These are phyloP conservation scores for Gymnogyps californianus DNA, from an alignment of 2,113 vertebrate species.

Conservation along the genomic window DNA sequence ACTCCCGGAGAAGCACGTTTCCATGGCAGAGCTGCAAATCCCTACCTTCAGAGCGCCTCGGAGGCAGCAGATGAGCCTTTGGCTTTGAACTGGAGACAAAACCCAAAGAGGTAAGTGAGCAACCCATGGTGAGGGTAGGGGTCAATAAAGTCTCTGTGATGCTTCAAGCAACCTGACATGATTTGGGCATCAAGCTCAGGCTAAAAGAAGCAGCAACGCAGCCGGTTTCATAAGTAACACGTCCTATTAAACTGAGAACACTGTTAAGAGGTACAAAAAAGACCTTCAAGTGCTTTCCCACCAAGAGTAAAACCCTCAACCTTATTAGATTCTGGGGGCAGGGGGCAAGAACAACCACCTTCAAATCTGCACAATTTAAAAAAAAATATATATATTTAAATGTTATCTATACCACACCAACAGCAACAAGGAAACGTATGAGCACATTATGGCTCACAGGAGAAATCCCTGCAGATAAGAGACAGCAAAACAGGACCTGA, in stretches of 20 bases:
- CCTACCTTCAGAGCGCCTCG: not conserved
- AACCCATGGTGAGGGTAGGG: not conserved
- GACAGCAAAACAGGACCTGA: not conserved
- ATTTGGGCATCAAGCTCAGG: not conserved
- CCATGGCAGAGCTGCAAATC: not conserved
- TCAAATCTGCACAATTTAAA: not conserved
- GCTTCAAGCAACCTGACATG: not conserved
- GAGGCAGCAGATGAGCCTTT: not conserved
- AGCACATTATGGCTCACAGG: not conserved
- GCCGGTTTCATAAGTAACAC: not conserved
- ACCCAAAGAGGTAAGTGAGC: not conserved
- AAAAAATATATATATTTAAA: not conserved
- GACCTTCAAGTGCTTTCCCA: not conserved
- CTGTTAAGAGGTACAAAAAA: not conserved
- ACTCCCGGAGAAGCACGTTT: not conserved
- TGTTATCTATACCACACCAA: not conserved
- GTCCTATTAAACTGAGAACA: not conserved
- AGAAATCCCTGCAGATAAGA: not conserved
- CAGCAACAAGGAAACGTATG: not conserved
- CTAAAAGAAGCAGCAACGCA: not conserved
- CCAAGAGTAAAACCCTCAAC: not conserved
- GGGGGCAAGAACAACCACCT: not conserved
- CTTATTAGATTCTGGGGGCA: rapidly evolving
- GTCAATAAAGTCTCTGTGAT: not conserved
- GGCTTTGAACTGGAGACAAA: not conserved